Conservation (phyloP, 2,113 vertebrate genomes). For the Nicator chloris region DNA sequence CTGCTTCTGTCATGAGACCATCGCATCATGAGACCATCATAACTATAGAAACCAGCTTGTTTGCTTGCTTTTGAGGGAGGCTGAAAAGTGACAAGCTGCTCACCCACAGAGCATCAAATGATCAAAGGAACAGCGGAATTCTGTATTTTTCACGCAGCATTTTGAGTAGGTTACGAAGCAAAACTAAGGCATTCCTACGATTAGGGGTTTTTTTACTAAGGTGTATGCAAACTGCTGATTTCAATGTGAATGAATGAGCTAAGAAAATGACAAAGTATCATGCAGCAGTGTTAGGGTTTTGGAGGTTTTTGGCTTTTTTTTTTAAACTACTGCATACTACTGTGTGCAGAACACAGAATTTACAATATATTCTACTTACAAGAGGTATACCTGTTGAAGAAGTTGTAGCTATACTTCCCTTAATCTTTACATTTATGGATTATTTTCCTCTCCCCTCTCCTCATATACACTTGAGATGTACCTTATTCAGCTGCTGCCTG, state of each 20-base stretch:
- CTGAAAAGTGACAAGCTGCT: conserved; percentile 16
- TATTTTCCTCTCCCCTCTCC: background rate
- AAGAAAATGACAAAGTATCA: background rate
- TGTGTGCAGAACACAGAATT: background rate
- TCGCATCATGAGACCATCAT: conserved; percentile 36
- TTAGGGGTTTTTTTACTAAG: background rate
- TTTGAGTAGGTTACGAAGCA: background rate
- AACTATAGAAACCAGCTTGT: conserved; percentile 24
- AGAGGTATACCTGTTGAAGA: background rate
- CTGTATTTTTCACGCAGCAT: background rate
- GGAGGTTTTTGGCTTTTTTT: background rate
- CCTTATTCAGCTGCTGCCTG: background rate
- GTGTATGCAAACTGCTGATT: background rate
- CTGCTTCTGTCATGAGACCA: conserved; percentile 33
- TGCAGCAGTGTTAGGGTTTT: background rate
- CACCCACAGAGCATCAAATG: background rate
- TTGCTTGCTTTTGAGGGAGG: background rate
- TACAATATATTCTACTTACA: background rate
- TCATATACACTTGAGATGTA: background rate
- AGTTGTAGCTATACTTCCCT: background rate
- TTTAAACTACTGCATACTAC: background rate
- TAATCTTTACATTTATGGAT: background rate
- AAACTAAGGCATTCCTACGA: rapidly evolving
- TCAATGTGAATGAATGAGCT: background rate
- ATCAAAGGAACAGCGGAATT: background rate